Evolutionary conservation across 1,140 invertebrate genomes (phyloP), one percentile per base, ranked within the genome.

Genomic region (Monochamus saltuarius): DNA sequence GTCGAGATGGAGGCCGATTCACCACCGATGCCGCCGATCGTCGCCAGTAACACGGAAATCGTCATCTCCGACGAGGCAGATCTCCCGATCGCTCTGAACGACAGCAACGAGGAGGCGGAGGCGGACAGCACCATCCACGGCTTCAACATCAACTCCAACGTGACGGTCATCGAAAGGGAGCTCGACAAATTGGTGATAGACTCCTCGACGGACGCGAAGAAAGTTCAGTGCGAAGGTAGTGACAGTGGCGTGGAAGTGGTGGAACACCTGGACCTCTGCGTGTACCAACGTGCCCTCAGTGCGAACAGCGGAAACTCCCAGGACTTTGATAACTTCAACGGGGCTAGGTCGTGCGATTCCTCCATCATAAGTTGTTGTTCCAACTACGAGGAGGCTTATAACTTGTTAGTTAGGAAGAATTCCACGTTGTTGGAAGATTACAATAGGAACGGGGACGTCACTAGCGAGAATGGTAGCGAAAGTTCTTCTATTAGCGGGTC

Each of bases 221-320:
- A 56, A 54, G 14, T 40, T n/a, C 58, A 65, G 1, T 74, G 81
- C 58, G 86, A 89, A 56, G 89, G 88, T 29, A 90, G 88, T 68
- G 89, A 91, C 69, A 90, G 89, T 66, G 89, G 89, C 0, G 86
- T 91, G 1, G 89, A 90, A 68, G 81, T 85, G 8, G 84, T 86
- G 35, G 86, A 80, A 46, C 73, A 71, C 1, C 79, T 80, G 56
- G 75, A 77, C 9, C 68, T 71, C 8, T 76, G 75, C 70, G 75
- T 78, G 9, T 61, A 77, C 42, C 75, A 80, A 40, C 73, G 82
- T 47, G 78, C 79, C 19, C 69, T 81, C 17, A 84, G 82, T 66
- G 79, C 77, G 36, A 83, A 80, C 62, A 84, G 86, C 64, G 82
- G 85, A 79, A 59, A 85, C 84, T 65, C 83, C 81, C 40, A 85